Conservation (phyloP, 2,888 invertebrate species). For the Gastracanthus pulcherrimus region DNA sequence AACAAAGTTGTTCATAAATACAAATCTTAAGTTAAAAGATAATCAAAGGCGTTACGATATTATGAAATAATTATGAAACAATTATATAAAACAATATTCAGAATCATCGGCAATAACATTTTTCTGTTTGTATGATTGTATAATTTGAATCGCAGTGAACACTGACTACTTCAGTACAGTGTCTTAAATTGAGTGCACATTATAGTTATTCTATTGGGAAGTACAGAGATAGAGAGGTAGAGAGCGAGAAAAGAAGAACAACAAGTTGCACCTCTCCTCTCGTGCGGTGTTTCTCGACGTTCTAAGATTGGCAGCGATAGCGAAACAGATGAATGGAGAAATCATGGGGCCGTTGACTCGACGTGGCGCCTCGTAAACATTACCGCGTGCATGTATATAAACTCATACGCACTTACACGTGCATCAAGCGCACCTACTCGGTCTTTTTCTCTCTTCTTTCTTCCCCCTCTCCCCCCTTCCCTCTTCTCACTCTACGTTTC, state of each 20-base stretch:
- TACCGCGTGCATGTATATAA: constrained; percentile 19
- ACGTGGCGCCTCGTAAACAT: constrained; percentile 58
- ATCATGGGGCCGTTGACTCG: constrained; percentile 63
- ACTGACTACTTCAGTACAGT: too few species aligned
- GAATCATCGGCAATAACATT: too few species aligned
- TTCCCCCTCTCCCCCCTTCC: not conserved
- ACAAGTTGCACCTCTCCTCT: not conserved
- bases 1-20: too few species aligned
- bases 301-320: constrained; percentile 54
- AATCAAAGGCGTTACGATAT: too few species aligned
- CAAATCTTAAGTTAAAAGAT: too few species aligned
- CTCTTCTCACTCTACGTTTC: not conserved
- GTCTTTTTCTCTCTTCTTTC: constrained; percentile 3
- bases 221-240: not conserved
- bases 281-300: not conserved
- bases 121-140: too few species aligned
- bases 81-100: too few species aligned
- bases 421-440: constrained; percentile 10
- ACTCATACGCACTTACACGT: constrained; percentile 48
- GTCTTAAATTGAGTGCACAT: too few species aligned
- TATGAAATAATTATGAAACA: too few species aligned
- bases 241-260: not conserved
- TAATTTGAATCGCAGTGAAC: too few species aligned
- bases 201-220: too few species aligned
- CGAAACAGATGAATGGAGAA: constrained; percentile 63